phyloP scores from a whole-genome alignment of 2,888 invertebrate species.

The Clitarchus hookeri region DNA sequence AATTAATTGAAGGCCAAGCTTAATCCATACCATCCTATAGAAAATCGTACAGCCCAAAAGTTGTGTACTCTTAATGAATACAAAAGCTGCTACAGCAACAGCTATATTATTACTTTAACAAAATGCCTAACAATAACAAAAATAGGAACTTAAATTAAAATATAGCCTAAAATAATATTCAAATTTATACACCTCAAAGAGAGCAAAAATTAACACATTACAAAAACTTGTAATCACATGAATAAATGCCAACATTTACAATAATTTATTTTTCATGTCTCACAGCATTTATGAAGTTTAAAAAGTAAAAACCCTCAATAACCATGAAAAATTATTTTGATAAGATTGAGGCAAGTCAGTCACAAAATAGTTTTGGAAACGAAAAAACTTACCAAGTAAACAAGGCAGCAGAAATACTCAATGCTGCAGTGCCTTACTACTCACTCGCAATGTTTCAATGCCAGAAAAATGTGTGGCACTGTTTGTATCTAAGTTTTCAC shows the following conservation, averaged over 20 bases:
- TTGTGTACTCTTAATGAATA: background rate
- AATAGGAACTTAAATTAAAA: background rate
- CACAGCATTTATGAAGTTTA: background rate
- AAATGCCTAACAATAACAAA: background rate
- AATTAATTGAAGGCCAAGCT: too few species aligned
- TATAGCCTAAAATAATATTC: background rate
- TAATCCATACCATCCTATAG: too few species aligned
- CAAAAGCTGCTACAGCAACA: background rate
- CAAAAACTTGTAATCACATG: background rate
- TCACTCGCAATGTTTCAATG: slow-evolving; percentile 8
- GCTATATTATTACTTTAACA: background rate
- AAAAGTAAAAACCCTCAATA: background rate
- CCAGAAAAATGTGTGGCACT: background rate
- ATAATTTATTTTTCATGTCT: background rate
- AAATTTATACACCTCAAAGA: background rate
- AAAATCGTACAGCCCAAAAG: background rate
- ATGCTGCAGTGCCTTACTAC: slow-evolving; percentile 4
- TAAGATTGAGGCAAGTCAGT: background rate
- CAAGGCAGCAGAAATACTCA: background rate
- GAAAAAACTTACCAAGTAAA: background rate
- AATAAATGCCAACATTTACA: background rate
- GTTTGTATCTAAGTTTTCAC: background rate
- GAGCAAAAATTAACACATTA: background rate
- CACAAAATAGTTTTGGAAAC: background rate
- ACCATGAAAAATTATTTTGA: background rate